Evolutionary conservation across 2,888 invertebrate genomes (phyloP), one percentile per base, ranked within the genome.

Genomic region (Acanthococcus lagerstroemiae): DNA sequence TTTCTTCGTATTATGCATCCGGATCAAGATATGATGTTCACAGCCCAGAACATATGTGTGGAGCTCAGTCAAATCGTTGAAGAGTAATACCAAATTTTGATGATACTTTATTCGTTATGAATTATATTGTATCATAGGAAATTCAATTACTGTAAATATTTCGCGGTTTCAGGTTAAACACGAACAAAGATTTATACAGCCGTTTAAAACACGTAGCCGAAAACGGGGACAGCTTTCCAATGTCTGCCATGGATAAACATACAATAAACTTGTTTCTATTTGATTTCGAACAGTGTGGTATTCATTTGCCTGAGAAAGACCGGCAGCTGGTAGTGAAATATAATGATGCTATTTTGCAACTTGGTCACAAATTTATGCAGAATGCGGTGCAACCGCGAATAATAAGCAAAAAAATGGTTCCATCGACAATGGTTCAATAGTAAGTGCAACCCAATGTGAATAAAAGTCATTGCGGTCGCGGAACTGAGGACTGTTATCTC

Each of bases 271-370:
- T 99, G 54, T 96, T 99, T 76, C 79, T 96, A 5, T 92, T 94
- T 75, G 97, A 99, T 77, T 99, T 99, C 77, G 95, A 99, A 75
- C 95, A 95, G 76, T 90, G 92, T 74, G 99, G 97, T 2, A 97
- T 99, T 68, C 96, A 99, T 76, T 79, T 99, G 67, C 83, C 86
- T 7, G 88, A 91, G 69, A 77, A 79, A 0, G 83, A 86, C 50
- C 80, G 93, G 24, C 76, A 80, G 66, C 76, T 80, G 72, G 95
- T 96, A 55, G 95, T 96, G 0, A 80, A 83, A 0, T 79, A 96
- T 22, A 96, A 95, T 74, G 89, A 95, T 74, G 80, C 82, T 58
- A 93, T 95, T 69, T 79, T 95, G 27, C 75, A 81, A 74, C 79
- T 87, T 1, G 92, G 93, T 0, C 92, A 93, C 75, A 80, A 83